phyloP scores from a whole-genome alignment of 2,797 vertebrate genomes.

The Bovichtus diacanthus region DNA sequence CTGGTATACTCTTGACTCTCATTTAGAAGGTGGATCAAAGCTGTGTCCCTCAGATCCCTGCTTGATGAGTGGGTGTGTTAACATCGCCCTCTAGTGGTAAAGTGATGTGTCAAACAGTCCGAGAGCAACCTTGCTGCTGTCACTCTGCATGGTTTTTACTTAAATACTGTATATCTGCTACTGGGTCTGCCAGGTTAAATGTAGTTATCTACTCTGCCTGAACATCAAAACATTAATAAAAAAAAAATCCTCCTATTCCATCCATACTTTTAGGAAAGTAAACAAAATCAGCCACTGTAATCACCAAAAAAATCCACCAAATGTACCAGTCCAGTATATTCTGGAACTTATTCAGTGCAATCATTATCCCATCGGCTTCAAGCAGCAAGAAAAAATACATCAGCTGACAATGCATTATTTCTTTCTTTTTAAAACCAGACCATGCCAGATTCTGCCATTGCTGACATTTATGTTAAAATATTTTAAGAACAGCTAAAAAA shows the following conservation, averaged over 20 bases:
- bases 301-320: background rate
- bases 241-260: background rate
- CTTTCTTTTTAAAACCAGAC: background rate
- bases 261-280: background rate
- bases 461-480: background rate
- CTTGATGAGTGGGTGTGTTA: constrained; percentile 9
- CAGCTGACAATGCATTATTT: background rate
- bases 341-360: background rate
- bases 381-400: background rate
- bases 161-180: background rate
- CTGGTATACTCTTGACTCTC: constrained; percentile 13
- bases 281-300: background rate
- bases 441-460: background rate
- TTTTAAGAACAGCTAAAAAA: background rate
- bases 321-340: background rate
- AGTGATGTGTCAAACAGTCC: background rate
- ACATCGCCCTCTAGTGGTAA: constrained; percentile 72
- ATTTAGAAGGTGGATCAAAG: constrained; percentile 42
- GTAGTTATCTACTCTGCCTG: background rate
- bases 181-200: background rate
- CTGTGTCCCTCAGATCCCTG: background rate
- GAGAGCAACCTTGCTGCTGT: background rate
- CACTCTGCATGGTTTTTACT: no score
- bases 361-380: background rate
- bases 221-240: background rate